Percentiles rank a stretch among this genome's conserved stretches.
Evolutionary conservation across 2,113 vertebrate species (phyloP).

Genomic region (Bos javanicus): DNA sequence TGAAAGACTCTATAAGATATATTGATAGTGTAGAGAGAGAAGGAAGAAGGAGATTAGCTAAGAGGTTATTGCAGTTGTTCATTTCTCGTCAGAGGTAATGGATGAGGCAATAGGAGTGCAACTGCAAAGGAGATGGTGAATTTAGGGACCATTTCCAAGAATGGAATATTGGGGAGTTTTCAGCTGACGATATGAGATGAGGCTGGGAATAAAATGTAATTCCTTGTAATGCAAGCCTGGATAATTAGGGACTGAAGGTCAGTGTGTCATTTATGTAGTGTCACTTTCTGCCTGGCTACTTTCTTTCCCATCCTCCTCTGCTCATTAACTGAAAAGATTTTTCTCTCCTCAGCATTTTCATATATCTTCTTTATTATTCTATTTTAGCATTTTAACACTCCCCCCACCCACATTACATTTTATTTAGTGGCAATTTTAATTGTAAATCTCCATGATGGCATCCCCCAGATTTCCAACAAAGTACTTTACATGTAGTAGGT

Average conservation of each 20-base stretch:
- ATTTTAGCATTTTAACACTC: not conserved
- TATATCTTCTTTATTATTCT: not conserved
- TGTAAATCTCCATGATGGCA: not conserved
- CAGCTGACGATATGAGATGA: not conserved
- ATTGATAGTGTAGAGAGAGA: not conserved
- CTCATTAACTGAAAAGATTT: not conserved
- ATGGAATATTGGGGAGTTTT: not conserved
- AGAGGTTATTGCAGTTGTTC: constrained; percentile 13
- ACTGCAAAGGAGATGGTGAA: not conserved
- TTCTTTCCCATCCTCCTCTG: not conserved
- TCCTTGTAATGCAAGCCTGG: not conserved
- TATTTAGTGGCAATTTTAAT: not conserved
- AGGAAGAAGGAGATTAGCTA: constrained; percentile 24
- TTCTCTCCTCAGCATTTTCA: not conserved
- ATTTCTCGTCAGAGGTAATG: constrained; percentile 25
- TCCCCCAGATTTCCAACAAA: not conserved
- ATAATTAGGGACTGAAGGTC: not conserved
- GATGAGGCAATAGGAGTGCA: not conserved
- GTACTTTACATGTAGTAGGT: not conserved
- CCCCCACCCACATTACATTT: not conserved
- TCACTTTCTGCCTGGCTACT: not conserved
- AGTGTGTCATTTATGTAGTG: not conserved
- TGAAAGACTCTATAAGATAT: not conserved
- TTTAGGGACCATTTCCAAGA: not conserved
- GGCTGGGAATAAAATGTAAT: not conserved